Conservation (phyloP, 2,888 invertebrate species). For the Amphipyra tragopoginis region DNA sequence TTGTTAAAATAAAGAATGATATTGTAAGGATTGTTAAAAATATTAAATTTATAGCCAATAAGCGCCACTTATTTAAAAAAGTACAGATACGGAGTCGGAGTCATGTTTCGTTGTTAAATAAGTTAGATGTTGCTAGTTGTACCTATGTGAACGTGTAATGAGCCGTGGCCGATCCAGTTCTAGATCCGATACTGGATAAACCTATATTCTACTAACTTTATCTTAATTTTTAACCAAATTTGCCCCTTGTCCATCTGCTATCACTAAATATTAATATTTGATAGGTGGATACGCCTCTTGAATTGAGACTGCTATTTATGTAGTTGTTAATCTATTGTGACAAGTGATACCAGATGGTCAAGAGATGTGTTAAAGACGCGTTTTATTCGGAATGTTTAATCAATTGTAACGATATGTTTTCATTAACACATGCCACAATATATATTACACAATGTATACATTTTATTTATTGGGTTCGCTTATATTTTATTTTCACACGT, state of each 20-base stretch:
- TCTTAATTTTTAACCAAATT: background rate
- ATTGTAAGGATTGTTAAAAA: no score
- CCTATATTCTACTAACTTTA: background rate
- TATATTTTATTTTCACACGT: no score
- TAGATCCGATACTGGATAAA: no score
- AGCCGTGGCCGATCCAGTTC: no score
- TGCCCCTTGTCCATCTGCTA: background rate
- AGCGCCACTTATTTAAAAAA: background rate
- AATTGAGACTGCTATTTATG: background rate
- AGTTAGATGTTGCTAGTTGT: background rate
- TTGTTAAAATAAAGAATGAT: no score
- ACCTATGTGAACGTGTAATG: no score
- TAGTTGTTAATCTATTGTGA: background rate
- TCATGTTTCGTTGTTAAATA: background rate
- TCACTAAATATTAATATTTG: background rate
- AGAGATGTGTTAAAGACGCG: background rate
- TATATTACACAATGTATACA: background rate
- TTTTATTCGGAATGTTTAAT: slow-evolving; percentile 30
- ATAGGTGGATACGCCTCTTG: background rate
- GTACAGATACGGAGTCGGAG: background rate
- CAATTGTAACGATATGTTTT: background rate
- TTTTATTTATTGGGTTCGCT: no score
- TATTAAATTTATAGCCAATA: no score
- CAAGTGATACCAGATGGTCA: no score
- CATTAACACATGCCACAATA: background rate